Percentiles rank a stretch among this genome's conserved stretches.
Conservation (phyloP, 2,888 invertebrate species). For the Sesia apiformis region DNA sequence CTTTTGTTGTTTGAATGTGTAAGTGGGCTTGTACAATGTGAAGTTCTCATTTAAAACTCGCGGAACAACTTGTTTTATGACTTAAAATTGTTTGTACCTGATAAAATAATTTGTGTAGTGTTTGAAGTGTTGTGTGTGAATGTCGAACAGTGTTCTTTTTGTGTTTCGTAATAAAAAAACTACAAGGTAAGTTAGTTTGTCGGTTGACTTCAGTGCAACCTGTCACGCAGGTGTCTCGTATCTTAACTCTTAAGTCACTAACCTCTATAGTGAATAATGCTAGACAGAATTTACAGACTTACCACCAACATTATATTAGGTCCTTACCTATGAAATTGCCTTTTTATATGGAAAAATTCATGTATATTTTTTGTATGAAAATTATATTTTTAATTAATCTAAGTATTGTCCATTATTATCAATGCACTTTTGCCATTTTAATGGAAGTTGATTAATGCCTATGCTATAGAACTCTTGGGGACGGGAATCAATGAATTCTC, state of each 20-base stretch:
- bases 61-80: conserved; percentile 37
- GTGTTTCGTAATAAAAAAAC: conserved; percentile 22
- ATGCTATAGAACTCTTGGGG: no score
- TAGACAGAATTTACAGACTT: background rate
- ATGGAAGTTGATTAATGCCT: no score
- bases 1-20: conserved; percentile 18
- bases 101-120: conserved; percentile 30
- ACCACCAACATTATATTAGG: no score
- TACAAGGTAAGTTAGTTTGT: conserved; percentile 45
- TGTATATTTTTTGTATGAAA: no score
- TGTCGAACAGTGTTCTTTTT: conserved; percentile 16
- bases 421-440: no score
- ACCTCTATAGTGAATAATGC: conserved; percentile 6
- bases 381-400: no score
- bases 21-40: conserved; percentile 23
- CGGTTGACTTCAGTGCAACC: conserved; percentile 50
- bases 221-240: conserved; percentile 65
- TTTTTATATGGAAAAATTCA: no score
- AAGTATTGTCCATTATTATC: no score
- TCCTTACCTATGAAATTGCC: no score
- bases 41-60: conserved; percentile 38
- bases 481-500: no score
- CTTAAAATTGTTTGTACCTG: conserved; percentile 31
- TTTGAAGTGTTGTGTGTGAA: conserved; percentile 26
- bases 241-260: conserved; percentile 6